Evolutionary conservation across 1,140 invertebrate genomes (phyloP).

Genomic region (Drosophila nebulosa): DNA sequence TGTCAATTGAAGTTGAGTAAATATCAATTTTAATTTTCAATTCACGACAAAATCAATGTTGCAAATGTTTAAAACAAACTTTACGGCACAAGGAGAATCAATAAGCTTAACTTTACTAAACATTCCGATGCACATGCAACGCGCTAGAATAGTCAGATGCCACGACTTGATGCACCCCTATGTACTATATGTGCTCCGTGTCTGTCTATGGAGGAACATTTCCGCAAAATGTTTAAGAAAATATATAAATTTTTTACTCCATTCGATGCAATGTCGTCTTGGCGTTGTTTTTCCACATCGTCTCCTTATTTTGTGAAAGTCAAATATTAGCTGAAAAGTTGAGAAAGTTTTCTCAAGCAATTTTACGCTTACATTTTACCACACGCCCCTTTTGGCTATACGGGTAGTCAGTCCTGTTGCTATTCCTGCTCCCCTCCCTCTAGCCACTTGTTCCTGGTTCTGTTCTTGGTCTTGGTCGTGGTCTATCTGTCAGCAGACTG

Average conservation of each 20-base stretch:
- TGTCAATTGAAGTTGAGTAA: slow-evolving; percentile 21
- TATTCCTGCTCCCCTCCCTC: not conserved
- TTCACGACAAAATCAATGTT: slow-evolving; percentile 34
- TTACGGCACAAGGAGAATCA: slow-evolving; percentile 35
- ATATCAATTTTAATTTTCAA: slow-evolving; percentile 74
- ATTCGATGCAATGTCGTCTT: slow-evolving; percentile 61
- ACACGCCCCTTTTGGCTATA: not conserved
- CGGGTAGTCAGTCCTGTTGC: not conserved
- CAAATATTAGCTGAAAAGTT: slow-evolving; percentile 80
- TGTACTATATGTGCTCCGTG: not conserved
- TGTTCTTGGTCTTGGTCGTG: slow-evolving; percentile 30
- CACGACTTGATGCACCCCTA: slow-evolving; percentile 8
- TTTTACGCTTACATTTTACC: slow-evolving; percentile 77
- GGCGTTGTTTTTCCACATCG: slow-evolving; percentile 76
- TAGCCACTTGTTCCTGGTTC: too few relatives aligned
- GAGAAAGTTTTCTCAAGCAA: slow-evolving; percentile 79
- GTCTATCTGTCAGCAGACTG: slow-evolving; percentile 72
- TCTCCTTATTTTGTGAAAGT: slow-evolving; percentile 77
- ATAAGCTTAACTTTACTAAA: slow-evolving; percentile 26
- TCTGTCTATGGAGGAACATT: slow-evolving; percentile 64
- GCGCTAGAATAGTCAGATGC: slow-evolving; percentile 5
- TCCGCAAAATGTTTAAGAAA: slow-evolving; percentile 67
- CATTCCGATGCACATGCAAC: slow-evolving; percentile 22
- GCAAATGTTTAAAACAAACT: slow-evolving; percentile 29
- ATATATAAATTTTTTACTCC: slow-evolving; percentile 52